Evolutionary conservation across 2,113 vertebrate genomes (phyloP), one percentile per base, ranked within the genome.

Genomic region (Antechinus stuartii): DNA sequence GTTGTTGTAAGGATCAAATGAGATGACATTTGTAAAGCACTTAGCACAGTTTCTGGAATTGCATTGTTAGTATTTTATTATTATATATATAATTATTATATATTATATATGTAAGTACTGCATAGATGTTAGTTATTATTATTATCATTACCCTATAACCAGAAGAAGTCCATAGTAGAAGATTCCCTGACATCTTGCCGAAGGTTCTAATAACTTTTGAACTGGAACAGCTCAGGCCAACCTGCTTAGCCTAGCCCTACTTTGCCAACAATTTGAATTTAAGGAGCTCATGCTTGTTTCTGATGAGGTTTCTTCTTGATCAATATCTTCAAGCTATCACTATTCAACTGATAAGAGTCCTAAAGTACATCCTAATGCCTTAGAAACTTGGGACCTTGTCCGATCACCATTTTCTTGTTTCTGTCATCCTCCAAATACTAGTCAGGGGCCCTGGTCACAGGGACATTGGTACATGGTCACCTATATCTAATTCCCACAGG

Each of bases 151-250:
- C 19, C 16, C 68, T 84, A 84, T 16, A 84, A 6, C 35, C 68
- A 42, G 35, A 42, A n/a, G 61, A 76, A 42, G 5, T 6, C 14
- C 68, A 84, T 2, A 22, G 5, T 14, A 68, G 61, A 16, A n/a
- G 61, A 68, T 68, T 35, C 30, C 61, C 61, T 68, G 12, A 35
- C 14, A 68, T n/a, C 61, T 68, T 35, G 35, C 11, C 10, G 7
- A 50, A 55, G 23, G 12, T 24, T 30, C 27, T 8, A 5, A 94
- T 26, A 16, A 2, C 61, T 47, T 50, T 5, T 19, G 42, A 4
- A 5, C 0, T 23, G 47, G 19, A 0, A 27, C 16, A 47, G 2
- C 5, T 56, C 52, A 12, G 23, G 9, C 23, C 23, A 12, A 8
- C 76, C 27, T 27, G 42, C 49, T 46, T 16, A 5, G 3, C 22